Evolutionary conservation across 2,888 invertebrate genomes (phyloP).

Genomic region (Reticulitermes lucifugus): DNA sequence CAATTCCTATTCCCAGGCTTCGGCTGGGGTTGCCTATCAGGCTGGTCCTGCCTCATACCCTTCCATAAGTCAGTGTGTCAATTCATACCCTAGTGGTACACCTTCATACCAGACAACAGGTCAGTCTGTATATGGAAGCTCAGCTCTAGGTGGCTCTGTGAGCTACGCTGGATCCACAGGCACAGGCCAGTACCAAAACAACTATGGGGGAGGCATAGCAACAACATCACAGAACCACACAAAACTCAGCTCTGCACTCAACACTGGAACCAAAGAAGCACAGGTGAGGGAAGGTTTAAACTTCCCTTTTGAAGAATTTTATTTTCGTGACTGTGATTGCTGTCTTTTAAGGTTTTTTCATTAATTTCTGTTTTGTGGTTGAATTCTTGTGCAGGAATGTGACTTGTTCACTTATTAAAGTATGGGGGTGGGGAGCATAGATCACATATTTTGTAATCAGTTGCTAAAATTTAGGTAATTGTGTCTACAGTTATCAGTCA

Average conservation of each 20-base stretch:
- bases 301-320: not conserved
- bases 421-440: too few relatives aligned
- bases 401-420: too few relatives aligned
- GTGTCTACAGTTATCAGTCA: too few relatives aligned
- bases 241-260: constrained; percentile 55
- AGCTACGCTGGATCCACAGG: constrained; percentile 51
- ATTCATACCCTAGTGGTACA: constrained; percentile 43
- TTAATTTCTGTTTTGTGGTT: too few relatives aligned
- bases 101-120: constrained; percentile 47
- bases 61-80: constrained; percentile 49
- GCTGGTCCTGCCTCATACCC: constrained; percentile 49
- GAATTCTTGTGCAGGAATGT: too few relatives aligned
- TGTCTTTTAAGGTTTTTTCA: not conserved
- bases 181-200: constrained; percentile 56
- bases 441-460: too few relatives aligned
- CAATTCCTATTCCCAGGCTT: constrained; percentile 53
- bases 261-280: constrained; percentile 54
- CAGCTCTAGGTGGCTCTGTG: constrained; percentile 48
- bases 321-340: not conserved
- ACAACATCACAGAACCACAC: constrained; percentile 55
- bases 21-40: constrained; percentile 49
- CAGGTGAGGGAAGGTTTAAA: constrained; percentile 52
- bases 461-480: too few relatives aligned
- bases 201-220: constrained; percentile 55
- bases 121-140: constrained; percentile 51